These are phyloP conservation scores for Diprion similis DNA, from an alignment of 1,140 invertebrate species.

Conservation along the genomic window DNA sequence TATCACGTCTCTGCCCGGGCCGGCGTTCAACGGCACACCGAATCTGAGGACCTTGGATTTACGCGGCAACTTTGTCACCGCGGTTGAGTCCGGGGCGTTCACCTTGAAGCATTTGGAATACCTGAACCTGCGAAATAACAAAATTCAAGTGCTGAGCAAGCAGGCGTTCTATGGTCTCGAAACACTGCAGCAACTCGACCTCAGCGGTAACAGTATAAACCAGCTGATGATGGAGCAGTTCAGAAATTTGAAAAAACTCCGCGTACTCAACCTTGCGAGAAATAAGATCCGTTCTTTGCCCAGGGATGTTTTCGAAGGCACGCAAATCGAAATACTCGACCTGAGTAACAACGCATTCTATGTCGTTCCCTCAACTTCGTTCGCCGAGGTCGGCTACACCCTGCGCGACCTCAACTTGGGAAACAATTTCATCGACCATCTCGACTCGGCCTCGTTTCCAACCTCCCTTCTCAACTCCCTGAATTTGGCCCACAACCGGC, in stretches of 20 bases:
- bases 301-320: constrained; percentile 81
- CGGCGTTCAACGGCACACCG: constrained; percentile 71
- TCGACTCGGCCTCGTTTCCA: constrained; percentile 87
- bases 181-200: constrained; percentile 78
- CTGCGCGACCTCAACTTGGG: constrained; percentile 79
- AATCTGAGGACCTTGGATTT: constrained; percentile 72
- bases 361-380: constrained; percentile 73
- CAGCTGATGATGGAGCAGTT: constrained; percentile 84
- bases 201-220: constrained; percentile 79
- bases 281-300: constrained; percentile 81
- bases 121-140: constrained; percentile 77
- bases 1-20: constrained; percentile 68
- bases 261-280: constrained; percentile 77
- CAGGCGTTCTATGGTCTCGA: constrained; percentile 77
- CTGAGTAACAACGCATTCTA: constrained; percentile 81
- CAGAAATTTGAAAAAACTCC: constrained; percentile 75
- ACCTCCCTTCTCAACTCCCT: constrained; percentile 81
- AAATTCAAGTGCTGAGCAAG: constrained; percentile 73
- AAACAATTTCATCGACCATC: constrained; percentile 82
- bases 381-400: constrained; percentile 78
- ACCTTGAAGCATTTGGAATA: constrained; percentile 71
- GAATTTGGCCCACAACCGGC: constrained; percentile 80
- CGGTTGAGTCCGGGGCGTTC: constrained; percentile 45
- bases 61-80: constrained; percentile 70
- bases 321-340: constrained; percentile 80